These are phyloP conservation scores for Siniperca obscura DNA, from an alignment of 2,797 vertebrate species.

Conservation along the genomic window DNA sequence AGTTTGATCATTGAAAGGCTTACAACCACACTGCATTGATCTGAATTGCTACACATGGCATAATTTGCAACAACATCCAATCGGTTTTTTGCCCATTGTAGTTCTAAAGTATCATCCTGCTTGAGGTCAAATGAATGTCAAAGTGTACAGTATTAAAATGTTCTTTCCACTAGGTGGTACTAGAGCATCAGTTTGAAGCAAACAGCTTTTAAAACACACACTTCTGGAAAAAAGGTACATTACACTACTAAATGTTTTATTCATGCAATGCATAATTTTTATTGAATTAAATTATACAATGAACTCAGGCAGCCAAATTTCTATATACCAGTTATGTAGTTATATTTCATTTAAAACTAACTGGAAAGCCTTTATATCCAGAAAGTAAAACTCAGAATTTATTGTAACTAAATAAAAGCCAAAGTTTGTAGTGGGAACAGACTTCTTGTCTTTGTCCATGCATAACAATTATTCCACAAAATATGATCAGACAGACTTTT, in stretches of 20 bases:
- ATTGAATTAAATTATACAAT: neutral
- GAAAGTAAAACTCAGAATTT: neutral
- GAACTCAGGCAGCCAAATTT: neutral
- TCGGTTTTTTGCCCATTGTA: neutral
- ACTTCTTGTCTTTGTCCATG: neutral
- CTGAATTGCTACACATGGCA: neutral
- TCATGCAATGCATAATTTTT: neutral
- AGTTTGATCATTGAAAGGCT: fast-evolving
- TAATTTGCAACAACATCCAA: neutral
- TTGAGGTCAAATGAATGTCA: conserved; percentile 15
- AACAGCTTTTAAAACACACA: neutral
- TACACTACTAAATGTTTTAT: neutral
- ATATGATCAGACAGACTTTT: neutral
- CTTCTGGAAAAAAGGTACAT: neutral
- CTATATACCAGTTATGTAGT: neutral
- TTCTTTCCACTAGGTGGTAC: conserved; percentile 55
- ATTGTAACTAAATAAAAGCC: neutral
- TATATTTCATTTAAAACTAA: neutral
- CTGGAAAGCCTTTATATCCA: neutral
- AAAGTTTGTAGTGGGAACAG: neutral
- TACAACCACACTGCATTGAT: neutral
- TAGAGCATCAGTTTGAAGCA: conserved; percentile 6
- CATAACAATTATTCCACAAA: neutral
- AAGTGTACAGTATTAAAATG: neutral
- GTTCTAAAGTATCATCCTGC: neutral